A percentile compares a stretch with the other conserved stretches of the same genome.
phyloP scores from a whole-genome alignment of 2,888 invertebrate species.

The Tribolium freemani region DNA sequence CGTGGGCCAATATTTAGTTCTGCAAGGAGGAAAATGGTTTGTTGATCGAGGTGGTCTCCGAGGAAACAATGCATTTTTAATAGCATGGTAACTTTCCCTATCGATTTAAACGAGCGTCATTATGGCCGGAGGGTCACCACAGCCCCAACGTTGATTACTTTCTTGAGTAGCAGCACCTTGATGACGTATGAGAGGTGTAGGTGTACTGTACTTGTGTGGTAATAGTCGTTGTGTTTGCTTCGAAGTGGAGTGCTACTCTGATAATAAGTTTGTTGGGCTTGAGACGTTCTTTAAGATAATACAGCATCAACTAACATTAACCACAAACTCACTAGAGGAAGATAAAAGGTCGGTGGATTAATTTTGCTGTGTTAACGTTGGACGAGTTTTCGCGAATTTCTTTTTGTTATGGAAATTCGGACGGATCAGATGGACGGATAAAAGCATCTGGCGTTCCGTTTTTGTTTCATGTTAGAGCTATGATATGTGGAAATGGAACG shows the following conservation, averaged over 20 bases:
- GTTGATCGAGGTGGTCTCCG: conserved; percentile 38
- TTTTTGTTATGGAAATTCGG: background rate
- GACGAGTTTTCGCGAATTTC: background rate
- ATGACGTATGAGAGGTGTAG: conserved; percentile 7
- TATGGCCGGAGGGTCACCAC: conserved; percentile 21
- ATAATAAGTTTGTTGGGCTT: conserved; percentile 11
- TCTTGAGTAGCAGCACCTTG: conserved; percentile 20
- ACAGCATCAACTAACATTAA: background rate
- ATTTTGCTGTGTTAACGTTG: background rate
- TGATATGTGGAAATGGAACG: background rate
- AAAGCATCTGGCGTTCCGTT: background rate
- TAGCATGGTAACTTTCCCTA: conserved; percentile 29
- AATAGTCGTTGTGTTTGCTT: conserved; percentile 18
- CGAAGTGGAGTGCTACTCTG: conserved; percentile 9
- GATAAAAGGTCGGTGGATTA: conserved; percentile 14
- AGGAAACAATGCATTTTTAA: conserved; percentile 43
- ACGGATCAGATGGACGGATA: background rate
- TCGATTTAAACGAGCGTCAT: conserved; percentile 40
- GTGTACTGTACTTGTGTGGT: conserved; percentile 20
- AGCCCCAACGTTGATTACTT: conserved; percentile 22
- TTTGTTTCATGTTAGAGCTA: too few relatives aligned
- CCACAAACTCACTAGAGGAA: conserved; percentile 6
- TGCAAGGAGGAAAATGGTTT: conserved; percentile 6
- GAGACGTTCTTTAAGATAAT: conserved; percentile 12
- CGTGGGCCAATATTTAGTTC: background rate